These are phyloP conservation scores for Pavo muticus DNA, from an alignment of 2,113 vertebrate genomes.

Conservation along the genomic window DNA sequence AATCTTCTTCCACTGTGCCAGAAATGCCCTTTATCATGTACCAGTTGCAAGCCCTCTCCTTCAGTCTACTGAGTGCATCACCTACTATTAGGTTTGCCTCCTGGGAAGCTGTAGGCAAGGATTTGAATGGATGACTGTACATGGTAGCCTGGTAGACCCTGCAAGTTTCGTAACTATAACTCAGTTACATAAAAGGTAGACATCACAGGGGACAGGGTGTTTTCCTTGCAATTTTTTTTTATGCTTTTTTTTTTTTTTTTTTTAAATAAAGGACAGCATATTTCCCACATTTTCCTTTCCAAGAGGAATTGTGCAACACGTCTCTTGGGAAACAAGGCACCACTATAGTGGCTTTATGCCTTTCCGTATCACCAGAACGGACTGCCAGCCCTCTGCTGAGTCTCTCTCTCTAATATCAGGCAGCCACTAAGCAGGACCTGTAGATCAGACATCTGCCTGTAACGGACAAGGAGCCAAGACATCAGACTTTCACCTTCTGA, in stretches of 20 bases:
- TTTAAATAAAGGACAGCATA: background rate
- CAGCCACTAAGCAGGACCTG: background rate
- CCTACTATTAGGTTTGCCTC: accelerated
- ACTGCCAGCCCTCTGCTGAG: background rate
- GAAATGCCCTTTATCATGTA: background rate
- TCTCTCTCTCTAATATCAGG: background rate
- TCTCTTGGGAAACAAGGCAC: background rate
- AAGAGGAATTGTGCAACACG: background rate
- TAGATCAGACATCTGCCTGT: background rate
- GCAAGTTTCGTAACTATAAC: background rate
- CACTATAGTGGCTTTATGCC: background rate
- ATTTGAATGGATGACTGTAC: background rate
- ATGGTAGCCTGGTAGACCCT: background rate
- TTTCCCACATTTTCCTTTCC: background rate
- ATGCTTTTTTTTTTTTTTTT: background rate
- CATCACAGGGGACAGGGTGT: accelerated
- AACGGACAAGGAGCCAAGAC: background rate
- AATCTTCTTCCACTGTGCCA: background rate
- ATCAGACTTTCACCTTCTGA: background rate
- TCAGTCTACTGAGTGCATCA: background rate
- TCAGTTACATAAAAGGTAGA: background rate
- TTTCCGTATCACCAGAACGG: background rate
- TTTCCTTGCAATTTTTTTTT: background rate
- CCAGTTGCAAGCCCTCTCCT: background rate
- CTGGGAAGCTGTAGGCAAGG: background rate